These are phyloP conservation scores for Scortum barcoo DNA, from an alignment of 2,113 vertebrate species.

Conservation along the genomic window DNA sequence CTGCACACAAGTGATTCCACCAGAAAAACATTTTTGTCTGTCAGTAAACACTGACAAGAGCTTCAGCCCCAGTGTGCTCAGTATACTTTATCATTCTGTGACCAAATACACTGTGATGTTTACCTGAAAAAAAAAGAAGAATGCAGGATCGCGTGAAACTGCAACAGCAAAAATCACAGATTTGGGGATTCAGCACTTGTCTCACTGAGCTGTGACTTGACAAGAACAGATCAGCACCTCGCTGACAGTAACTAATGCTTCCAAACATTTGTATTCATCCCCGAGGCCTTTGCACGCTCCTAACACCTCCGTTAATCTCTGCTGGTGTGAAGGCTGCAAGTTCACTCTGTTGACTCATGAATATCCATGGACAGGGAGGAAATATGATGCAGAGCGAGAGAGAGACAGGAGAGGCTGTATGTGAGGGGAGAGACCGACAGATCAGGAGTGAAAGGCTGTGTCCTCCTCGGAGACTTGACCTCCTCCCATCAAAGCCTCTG, in stretches of 20 bases:
- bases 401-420: neutral
- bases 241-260: constrained; percentile 36
- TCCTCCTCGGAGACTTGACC: constrained; percentile 13
- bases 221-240: constrained; percentile 56
- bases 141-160: constrained; percentile 18
- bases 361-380: constrained; percentile 20
- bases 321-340: constrained; percentile 35
- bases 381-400: neutral
- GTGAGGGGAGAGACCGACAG: neutral
- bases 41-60: constrained; percentile 2
- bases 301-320: constrained; percentile 45
- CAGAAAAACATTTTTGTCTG: neutral
- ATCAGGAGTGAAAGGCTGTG: constrained; percentile 24
- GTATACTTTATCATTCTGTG: neutral
- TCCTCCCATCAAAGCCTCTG: constrained; percentile 13
- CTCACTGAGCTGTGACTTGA: constrained; percentile 54
- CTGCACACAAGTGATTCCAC: constrained; percentile 16
- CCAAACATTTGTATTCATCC: constrained; percentile 36
- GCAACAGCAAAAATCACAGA: constrained; percentile 36
- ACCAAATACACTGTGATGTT: constrained; percentile 2
- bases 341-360: constrained; percentile 42
- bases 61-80: neutral
- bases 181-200: constrained; percentile 41
- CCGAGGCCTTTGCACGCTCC: constrained; percentile 10
- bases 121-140: constrained; percentile 29